Base-by-base conservation (phyloP, 2,113 vertebrate species). In the Hippolais icterina region DNA sequence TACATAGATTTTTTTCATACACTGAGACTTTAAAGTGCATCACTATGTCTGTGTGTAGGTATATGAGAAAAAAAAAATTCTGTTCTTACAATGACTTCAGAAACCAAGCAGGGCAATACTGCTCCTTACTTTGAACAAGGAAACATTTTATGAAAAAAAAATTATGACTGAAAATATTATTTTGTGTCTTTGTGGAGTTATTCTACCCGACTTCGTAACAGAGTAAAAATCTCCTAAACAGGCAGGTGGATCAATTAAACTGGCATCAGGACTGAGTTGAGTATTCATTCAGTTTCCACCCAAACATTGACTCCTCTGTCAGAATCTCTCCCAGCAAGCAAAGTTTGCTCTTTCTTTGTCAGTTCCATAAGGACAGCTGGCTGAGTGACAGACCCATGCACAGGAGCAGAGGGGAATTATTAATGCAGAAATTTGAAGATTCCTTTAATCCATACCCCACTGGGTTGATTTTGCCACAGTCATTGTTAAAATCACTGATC, bases 401-500 rank as follows among this genome's bases (percentile, higher is more conserved):
- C 20, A 68, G 37, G 37, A 92, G 42, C 27, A 64, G 46, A 82
- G 85, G 41, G 53, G 41, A 94, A 96, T 82, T 96, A 92, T 42
- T 89, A 91, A 76, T 15, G 4, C 50, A 87, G 39, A 92, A 78
- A 20, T 57, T 5, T 63, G 63, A 96, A 87, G 53, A 95, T 95
- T 63, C 52, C 92, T 91, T 85, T 22, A 74, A 88, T 42, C 77
- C 42, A 65, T 77, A 83, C 49, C 79, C 49, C 49, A 52, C 56
- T 81, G 54, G 66, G 80, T 64, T 96, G 83, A 89, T 87, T 70
- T 68, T 89, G 60, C 41, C 69, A 71, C 75, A 95, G 86, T 65
- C 80, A 80, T 31, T 87, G 64, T 35, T 69, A 72, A 78, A 94
- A 95, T 92, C 92, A 84, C 59, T 83, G 83, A 68, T 88, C 94